These are phyloP conservation scores for Tiliacea citrago DNA, from an alignment of 2,888 invertebrate species.

Conservation along the genomic window DNA sequence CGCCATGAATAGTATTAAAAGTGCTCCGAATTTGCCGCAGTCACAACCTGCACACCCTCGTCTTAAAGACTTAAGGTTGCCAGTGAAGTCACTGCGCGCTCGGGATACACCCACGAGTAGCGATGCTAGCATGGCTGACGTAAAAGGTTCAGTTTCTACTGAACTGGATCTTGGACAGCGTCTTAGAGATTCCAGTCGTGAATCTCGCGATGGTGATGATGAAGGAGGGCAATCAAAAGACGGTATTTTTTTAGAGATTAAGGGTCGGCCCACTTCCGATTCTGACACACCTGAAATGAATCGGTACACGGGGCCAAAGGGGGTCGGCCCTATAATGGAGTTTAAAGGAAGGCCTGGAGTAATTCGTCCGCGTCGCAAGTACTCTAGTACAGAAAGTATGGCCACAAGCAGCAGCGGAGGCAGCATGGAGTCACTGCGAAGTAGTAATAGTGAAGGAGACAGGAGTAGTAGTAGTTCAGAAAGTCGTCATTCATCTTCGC, in stretches of 20 bases:
- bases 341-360: slow-evolving; percentile 92
- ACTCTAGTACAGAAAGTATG: slow-evolving; percentile 96
- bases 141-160: slow-evolving; percentile 88
- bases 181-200: slow-evolving; percentile 87
- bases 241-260: slow-evolving; percentile 93
- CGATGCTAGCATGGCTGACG: slow-evolving; percentile 92
- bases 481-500: slow-evolving; percentile 95
- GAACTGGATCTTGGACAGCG: slow-evolving; percentile 89
- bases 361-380: slow-evolving; percentile 90
- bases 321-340: slow-evolving; percentile 91
- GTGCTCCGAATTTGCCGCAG: slow-evolving; percentile 94
- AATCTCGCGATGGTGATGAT: slow-evolving; percentile 92
- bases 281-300: slow-evolving; percentile 90
- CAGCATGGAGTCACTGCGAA: slow-evolving; percentile 96
- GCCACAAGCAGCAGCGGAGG: slow-evolving; percentile 96
- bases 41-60: slow-evolving; percentile 93
- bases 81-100: slow-evolving; percentile 93
- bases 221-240: slow-evolving; percentile 93
- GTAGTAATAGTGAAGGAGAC: slow-evolving; percentile 97
- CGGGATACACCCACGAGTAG: slow-evolving; percentile 92
- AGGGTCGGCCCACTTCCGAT: slow-evolving; percentile 92
- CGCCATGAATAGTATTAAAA: slow-evolving; percentile 94
- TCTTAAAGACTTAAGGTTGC: slow-evolving; percentile 93
- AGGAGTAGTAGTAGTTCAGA: slow-evolving; percentile 96
- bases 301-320: slow-evolving; percentile 90